Evolutionary conservation across 2,888 invertebrate species (phyloP).

Genomic region (Neoaliturus tenellus): DNA sequence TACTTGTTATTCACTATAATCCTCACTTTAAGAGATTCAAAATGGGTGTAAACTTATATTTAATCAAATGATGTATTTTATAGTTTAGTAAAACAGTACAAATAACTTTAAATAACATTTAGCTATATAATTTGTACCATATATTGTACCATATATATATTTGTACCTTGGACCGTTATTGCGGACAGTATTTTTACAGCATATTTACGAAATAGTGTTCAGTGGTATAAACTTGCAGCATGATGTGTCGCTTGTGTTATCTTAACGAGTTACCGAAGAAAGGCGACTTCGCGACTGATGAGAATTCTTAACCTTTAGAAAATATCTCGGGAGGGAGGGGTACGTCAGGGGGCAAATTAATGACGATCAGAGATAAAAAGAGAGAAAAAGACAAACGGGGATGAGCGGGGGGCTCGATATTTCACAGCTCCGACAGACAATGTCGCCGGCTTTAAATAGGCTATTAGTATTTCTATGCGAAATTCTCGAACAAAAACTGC

Average conservation of each 20-base stretch:
- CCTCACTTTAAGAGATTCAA: too few relatives aligned
- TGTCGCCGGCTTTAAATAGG: conserved; percentile 59
- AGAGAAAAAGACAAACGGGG: conserved; percentile 57
- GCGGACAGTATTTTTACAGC: too few relatives aligned
- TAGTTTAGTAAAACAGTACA: too few relatives aligned
- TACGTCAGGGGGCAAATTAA: conserved; percentile 54
- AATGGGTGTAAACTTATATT: too few relatives aligned
- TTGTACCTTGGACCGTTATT: too few relatives aligned
- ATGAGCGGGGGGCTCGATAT: conserved; percentile 53
- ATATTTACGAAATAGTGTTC: too few relatives aligned
- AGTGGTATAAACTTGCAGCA: not conserved
- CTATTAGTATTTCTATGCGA: conserved; percentile 61
- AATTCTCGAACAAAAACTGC: conserved; percentile 61
- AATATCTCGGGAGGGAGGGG: conserved; percentile 20
- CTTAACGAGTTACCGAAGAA: conserved; percentile 16
- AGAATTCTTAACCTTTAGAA: conserved; percentile 49
- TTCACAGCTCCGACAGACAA: conserved; percentile 57
- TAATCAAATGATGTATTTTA: too few relatives aligned
- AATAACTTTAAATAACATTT: too few relatives aligned
- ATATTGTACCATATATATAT: too few relatives aligned
- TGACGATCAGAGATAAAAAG: conserved; percentile 55
- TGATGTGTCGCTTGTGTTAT: not conserved
- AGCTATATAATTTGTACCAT: too few relatives aligned
- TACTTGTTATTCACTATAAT: too few relatives aligned
- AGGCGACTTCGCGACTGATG: conserved; percentile 12